Evolutionary conservation across 2,113 vertebrate species (phyloP).

Genomic region (Vanacampus margaritifer): DNA sequence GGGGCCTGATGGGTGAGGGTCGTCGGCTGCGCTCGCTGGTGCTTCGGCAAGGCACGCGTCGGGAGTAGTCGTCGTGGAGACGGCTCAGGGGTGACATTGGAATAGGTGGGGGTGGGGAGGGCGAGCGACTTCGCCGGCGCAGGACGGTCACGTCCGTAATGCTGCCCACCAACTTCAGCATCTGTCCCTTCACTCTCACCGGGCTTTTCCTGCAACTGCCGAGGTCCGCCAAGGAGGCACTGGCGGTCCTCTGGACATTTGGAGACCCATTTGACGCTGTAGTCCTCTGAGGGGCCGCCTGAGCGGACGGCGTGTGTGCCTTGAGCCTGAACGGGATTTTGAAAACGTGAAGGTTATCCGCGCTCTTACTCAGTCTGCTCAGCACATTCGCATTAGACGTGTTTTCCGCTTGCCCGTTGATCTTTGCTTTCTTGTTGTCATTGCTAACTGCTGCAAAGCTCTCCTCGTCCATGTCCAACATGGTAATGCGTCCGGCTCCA

Average conservation of each 20-base stretch:
- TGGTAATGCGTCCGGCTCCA: conserved; percentile 83
- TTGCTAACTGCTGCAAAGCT: conserved; percentile 24
- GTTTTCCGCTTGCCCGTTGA: conserved; percentile 53
- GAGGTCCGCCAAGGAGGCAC: conserved; percentile 72
- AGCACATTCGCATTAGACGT: conserved; percentile 59
- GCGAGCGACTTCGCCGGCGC: conserved; percentile 62
- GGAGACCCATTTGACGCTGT: conserved; percentile 50
- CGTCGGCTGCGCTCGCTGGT: conserved; percentile 72
- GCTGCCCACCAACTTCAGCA: conserved; percentile 83
- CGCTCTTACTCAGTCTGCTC: conserved; percentile 84
- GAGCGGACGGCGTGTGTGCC: conserved; percentile 58
- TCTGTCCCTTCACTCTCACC: conserved; percentile 74
- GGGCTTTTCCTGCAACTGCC: conserved; percentile 72
- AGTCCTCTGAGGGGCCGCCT: conserved; percentile 60
- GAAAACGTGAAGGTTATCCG: conserved; percentile 83
- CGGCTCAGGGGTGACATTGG: conserved; percentile 65
- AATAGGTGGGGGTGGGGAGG: conserved; percentile 32
- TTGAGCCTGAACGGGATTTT: conserved; percentile 83
- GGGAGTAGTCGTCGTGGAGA: conserved; percentile 92
- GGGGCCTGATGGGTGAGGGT: conserved; percentile 43
- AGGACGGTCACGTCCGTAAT: conserved; percentile 76
- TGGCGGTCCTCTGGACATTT: conserved; percentile 69
- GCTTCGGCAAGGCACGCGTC: conserved; percentile 74
- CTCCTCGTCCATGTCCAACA: conserved; percentile 70
- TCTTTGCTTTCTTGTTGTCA: conserved; percentile 38